These are phyloP conservation scores for Bilobella aurantiaca DNA, from an alignment of 1,140 invertebrate species.

Conservation along the genomic window DNA sequence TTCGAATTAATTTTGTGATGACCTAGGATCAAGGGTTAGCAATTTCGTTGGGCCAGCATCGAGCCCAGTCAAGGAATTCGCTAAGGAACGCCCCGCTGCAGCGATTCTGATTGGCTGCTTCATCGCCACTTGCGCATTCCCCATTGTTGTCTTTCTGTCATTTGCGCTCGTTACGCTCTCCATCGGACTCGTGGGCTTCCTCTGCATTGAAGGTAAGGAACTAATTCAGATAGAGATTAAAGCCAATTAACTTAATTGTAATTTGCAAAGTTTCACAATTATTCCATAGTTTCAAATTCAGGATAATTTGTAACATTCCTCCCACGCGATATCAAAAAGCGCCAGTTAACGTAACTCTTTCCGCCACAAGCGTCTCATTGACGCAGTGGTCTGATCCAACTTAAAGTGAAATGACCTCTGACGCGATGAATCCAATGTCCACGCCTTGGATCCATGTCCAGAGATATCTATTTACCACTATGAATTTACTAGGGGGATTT, in stretches of 20 bases:
- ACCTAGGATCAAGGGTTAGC: not conserved
- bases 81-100: not conserved
- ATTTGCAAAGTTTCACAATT: not conserved
- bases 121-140: not conserved
- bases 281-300: not conserved
- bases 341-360: too few species aligned
- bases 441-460: too few species aligned
- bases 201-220: slow-evolving; percentile 8
- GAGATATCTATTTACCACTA: too few species aligned
- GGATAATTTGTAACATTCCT: too few species aligned
- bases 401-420: too few species aligned
- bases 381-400: too few species aligned
- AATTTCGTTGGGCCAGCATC: slow-evolving; percentile 1
- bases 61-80: not conserved
- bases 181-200: not conserved
- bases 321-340: too few species aligned
- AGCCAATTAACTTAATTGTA: not conserved
- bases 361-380: too few species aligned
- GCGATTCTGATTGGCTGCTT: not conserved
- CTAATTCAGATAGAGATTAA: not conserved
- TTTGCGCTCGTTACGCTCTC: not conserved
- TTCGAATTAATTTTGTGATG: not conserved
- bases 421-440: too few species aligned
- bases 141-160: not conserved
- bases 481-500: too few species aligned